These are phyloP conservation scores for Platycheirus albimanus DNA, from an alignment of 2,888 invertebrate genomes.

Conservation along the genomic window DNA sequence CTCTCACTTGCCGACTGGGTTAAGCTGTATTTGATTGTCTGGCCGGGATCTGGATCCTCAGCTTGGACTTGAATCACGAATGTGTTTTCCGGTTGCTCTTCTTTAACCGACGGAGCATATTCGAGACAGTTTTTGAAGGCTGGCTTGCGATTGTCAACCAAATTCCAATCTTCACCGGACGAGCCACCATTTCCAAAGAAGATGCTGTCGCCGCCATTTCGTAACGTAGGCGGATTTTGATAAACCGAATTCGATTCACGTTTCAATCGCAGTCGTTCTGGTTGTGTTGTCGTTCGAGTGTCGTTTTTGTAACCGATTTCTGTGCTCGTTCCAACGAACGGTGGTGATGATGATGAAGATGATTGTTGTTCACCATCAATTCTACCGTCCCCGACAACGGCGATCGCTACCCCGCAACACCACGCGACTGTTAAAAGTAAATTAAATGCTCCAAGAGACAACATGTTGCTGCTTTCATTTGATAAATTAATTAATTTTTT, in stretches of 20 bases:
- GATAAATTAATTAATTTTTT: constrained; percentile 10
- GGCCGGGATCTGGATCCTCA: constrained; percentile 87
- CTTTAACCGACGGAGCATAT: constrained; percentile 92
- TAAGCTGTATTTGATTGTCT: constrained; percentile 92
- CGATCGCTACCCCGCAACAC: constrained; percentile 31
- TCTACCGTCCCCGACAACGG: constrained; percentile 10
- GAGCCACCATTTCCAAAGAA: constrained; percentile 71
- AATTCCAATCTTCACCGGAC: constrained; percentile 75
- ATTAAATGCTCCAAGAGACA: constrained; percentile 25
- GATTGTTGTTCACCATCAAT: too few species aligned
- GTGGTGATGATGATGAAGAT: too few species aligned
- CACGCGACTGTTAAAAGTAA: constrained; percentile 37
- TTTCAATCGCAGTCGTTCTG: constrained; percentile 71
- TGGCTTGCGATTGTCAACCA: constrained; percentile 91
- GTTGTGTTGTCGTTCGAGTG: constrained; percentile 73
- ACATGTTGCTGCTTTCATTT: constrained; percentile 56
- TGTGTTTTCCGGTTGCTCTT: constrained; percentile 89
- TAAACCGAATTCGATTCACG: constrained; percentile 75
- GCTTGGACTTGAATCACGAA: constrained; percentile 86
- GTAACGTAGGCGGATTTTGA: constrained; percentile 74
- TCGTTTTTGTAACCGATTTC: constrained; percentile 67
- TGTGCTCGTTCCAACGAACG: constrained; percentile 26
- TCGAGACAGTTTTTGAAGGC: constrained; percentile 92
- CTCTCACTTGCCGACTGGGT: constrained; percentile 89
- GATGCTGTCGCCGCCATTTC: constrained; percentile 66